Conservation (phyloP, 2,113 vertebrate genomes). For the Furnarius figulus region DNA sequence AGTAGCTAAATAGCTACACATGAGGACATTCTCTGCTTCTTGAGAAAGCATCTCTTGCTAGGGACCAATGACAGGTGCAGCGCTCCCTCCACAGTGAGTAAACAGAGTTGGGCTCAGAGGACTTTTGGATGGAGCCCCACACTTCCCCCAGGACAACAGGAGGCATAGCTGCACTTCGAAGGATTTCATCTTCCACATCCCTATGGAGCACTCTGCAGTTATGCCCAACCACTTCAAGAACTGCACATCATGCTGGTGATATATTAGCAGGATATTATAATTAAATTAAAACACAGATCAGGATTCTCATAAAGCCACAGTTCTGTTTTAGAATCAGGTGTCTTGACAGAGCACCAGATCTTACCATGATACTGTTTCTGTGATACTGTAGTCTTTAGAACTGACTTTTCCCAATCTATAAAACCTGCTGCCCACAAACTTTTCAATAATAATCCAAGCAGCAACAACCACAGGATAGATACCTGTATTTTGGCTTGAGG, state of each 20-base stretch:
- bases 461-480: neutral
- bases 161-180: neutral
- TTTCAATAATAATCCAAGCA: neutral
- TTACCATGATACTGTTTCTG: neutral
- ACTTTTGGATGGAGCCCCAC: neutral
- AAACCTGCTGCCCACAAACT: neutral
- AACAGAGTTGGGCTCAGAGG: neutral
- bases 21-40: neutral
- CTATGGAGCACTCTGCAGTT: neutral
- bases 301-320: neutral
- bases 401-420: neutral
- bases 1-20: neutral
- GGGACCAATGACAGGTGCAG: neutral
- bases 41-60: neutral
- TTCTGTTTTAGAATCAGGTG: neutral
- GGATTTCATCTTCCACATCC: neutral
- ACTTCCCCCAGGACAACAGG: neutral
- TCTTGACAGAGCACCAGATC: neutral
- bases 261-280: neutral
- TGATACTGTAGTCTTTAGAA: neutral
- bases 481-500: neutral
- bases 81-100: neutral
- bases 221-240: neutral
- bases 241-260: rapidly evolving
- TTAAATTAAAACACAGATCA: neutral